Evolutionary conservation across 30 jellyfish, hydroid and myxozoan species (phyloP), one percentile per base, ranked within the genome.

Genomic region (Mastigias papua): DNA sequence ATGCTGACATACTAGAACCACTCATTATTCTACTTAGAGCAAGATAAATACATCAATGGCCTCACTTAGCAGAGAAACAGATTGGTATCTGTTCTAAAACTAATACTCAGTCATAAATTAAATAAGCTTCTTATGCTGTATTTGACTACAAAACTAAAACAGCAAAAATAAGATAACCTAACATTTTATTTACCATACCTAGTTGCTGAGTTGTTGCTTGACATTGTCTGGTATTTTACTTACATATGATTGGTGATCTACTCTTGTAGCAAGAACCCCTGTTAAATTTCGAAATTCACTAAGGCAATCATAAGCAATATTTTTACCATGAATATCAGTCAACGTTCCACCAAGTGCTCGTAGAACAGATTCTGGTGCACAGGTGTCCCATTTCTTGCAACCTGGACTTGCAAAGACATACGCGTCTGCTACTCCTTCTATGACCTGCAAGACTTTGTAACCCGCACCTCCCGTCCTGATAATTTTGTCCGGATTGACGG

Each of bases 301-400:
- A 16, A 76, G 68, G 26, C 57, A 42, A 62, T 69, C 80, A 64
- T 96, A 96, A 20, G 93, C 97, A 58, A 96, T 92, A 49, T 80
- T 83, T 9, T 63, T 79, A 29, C 97, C 97, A 17, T 49, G 69
- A 35, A 92, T 84, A 67, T 96, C 97, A 23, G 98, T 96, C 69
- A 96, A 48, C 32, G 69, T 65, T 23, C 99, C 99, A 50, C 99
- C 99, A 22, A 82, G 69, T 21, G 98, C 93, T 13, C 88, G 78
- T n/a, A 96, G 58, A 20, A 96, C 78, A 54, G 98, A 96, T 61
- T 96, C 99, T 2, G 98, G 96, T 54, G 98, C 99, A 85, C 99
- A 96, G 34, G 98, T 80, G 81, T 96, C 99, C 99, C 99, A 96
- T 76, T 96, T 96, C 66, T 96, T 96, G 63, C 97, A 81, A 7